Conservation (phyloP, 2,888 invertebrate genomes). For the Limenitis camilla region DNA sequence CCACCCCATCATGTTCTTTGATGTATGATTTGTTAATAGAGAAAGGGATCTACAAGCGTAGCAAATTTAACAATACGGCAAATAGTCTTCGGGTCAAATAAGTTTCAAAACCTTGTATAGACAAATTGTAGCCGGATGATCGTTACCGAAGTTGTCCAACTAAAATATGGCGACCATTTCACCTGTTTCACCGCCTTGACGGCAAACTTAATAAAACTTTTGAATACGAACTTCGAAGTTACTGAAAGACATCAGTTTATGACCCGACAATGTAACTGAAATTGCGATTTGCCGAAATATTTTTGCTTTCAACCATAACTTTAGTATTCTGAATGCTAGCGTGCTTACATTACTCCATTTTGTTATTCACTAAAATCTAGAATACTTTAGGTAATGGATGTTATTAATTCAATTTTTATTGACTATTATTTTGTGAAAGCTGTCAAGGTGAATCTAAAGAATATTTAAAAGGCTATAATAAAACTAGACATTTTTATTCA, state of each 20-base stretch:
- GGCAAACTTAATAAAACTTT: conserved; percentile 56
- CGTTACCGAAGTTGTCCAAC: conserved; percentile 23
- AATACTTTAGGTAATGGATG: neutral
- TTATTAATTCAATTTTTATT: too few relatives aligned
- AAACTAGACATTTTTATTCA: too few relatives aligned
- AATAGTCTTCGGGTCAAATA: too few relatives aligned
- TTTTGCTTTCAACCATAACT: neutral
- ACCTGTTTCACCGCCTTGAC: conserved; percentile 31
- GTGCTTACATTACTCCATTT: neutral
- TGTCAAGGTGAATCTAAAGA: too few relatives aligned
- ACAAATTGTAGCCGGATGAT: conserved; percentile 8
- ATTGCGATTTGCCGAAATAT: conserved; percentile 25
- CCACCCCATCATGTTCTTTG: too few relatives aligned
- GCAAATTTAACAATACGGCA: too few relatives aligned
- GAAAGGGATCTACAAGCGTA: too few relatives aligned
- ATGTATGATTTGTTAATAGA: too few relatives aligned
- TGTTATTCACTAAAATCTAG: neutral
- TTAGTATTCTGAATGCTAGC: neutral
- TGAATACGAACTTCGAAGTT: conserved; percentile 45
- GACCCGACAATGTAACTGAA: conserved; percentile 34
- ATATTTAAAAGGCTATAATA: too few relatives aligned
- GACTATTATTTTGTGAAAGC: too few relatives aligned
- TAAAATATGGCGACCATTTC: conserved; percentile 13
- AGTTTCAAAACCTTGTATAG: neutral
- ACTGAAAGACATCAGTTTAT: conserved; percentile 26